A percentile compares a stretch with the other conserved stretches of the same genome.
These are phyloP conservation scores for Camptogramma bilineatum DNA, from an alignment of 2,888 invertebrate genomes.

Conservation along the genomic window DNA sequence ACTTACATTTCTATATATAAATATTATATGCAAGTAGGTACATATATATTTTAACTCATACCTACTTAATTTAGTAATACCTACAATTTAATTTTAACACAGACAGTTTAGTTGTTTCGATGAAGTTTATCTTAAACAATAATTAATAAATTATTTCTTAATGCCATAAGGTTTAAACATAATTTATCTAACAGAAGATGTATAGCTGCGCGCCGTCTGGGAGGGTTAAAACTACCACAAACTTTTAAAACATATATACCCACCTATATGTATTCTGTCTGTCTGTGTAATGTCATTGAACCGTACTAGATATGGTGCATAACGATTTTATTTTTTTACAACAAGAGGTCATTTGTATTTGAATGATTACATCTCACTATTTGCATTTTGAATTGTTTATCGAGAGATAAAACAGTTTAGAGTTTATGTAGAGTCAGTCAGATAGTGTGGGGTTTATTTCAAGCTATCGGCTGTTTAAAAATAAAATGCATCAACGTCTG, in stretches of 20 bases:
- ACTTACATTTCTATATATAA: too few species aligned
- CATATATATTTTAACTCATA: too few species aligned
- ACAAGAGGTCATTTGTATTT: too few species aligned
- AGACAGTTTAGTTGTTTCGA: too few species aligned
- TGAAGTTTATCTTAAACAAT: too few species aligned
- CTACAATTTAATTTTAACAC: too few species aligned
- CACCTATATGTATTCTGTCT: not conserved
- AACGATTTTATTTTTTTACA: not conserved
- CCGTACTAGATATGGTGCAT: not conserved
- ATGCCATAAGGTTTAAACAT: too few species aligned
- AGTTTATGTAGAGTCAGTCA: not conserved
- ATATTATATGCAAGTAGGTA: too few species aligned
- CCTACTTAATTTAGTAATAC: too few species aligned
- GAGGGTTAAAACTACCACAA: not conserved
- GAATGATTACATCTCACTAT: not conserved
- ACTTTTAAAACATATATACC: not conserved
- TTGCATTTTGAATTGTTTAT: not conserved
- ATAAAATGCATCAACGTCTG: constrained; percentile 27
- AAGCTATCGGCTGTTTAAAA: not conserved
- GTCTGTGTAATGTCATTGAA: not conserved
- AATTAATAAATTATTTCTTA: too few species aligned
- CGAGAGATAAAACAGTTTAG: too few species aligned
- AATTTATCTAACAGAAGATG: too few species aligned
- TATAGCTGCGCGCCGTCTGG: not conserved
- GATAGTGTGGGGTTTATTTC: not conserved